These are phyloP conservation scores for Platysteira castanea DNA, from an alignment of 2,113 vertebrate genomes.

Conservation along the genomic window DNA sequence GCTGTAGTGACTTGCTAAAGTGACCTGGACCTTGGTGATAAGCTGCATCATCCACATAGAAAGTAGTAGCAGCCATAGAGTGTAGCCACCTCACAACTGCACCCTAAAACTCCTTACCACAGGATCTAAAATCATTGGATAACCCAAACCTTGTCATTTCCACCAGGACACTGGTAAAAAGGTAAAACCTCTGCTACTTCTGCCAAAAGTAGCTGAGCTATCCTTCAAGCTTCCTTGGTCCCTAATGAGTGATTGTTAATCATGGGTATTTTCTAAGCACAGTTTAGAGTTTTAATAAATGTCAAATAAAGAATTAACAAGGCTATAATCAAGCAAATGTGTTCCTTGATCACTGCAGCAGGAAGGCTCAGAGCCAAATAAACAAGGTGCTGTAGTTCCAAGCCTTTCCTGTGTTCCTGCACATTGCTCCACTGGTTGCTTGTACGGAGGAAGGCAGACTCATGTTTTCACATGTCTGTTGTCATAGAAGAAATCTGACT, in stretches of 20 bases:
- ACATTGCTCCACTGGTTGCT: background rate
- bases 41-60: background rate
- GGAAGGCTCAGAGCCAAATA: conserved; percentile 11
- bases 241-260: conserved; percentile 61
- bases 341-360: conserved; percentile 48
- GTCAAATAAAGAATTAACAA: conserved; percentile 64
- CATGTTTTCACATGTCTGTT: background rate
- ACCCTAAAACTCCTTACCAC: background rate
- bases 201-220: conserved; percentile 10
- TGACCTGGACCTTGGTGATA: background rate
- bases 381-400: background rate
- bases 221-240: conserved; percentile 15
- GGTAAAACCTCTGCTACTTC: background rate
- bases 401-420: background rate
- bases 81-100: background rate
- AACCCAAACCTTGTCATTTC: background rate
- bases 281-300: conserved; percentile 66
- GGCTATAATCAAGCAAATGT: conserved; percentile 59
- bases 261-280: conserved; percentile 36
- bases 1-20: background rate
- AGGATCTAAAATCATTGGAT: background rate
- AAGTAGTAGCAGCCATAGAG: background rate
- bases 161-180: background rate
- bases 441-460: background rate
- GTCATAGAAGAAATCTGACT: background rate